Evolutionary conservation across 2,888 invertebrate genomes (phyloP).

Genomic region (Xylophagus ater): DNA sequence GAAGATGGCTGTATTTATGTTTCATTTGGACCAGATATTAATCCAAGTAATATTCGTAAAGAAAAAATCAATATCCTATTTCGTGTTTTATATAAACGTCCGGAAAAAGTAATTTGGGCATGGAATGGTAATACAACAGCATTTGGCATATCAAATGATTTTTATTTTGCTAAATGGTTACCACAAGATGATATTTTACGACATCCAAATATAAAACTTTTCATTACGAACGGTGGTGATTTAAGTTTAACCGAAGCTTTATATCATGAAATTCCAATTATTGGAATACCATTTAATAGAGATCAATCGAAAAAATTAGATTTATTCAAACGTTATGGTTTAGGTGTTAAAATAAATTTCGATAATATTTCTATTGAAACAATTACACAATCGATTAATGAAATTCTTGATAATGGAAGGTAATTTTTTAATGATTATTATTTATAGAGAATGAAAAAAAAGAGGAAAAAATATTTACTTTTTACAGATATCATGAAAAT

Average conservation of each 20-base stretch:
- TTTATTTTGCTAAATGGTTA: slow-evolving; percentile 12
- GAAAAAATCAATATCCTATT: slow-evolving; percentile 10
- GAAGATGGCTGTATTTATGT: slow-evolving; percentile 14
- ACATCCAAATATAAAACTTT: slow-evolving; percentile 16
- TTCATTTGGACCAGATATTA: slow-evolving; percentile 12
- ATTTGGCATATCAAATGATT: slow-evolving; percentile 5
- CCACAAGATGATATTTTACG: slow-evolving; percentile 15
- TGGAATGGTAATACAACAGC: slow-evolving; percentile 15
- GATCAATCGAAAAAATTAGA: slow-evolving; percentile 9
- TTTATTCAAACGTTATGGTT: slow-evolving; percentile 5
- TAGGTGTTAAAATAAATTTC: slow-evolving; percentile 12
- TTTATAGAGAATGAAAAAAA: too few relatives aligned
- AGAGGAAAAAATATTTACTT: too few relatives aligned
- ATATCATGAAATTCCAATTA: slow-evolving; percentile 14
- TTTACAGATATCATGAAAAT: slow-evolving; percentile 8
- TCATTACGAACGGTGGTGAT: slow-evolving; percentile 15
- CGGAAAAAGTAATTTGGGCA: slow-evolving; percentile 15
- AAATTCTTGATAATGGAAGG: slow-evolving; percentile 11
- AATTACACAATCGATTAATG: slow-evolving; percentile 6
- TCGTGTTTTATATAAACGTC: slow-evolving; percentile 9
- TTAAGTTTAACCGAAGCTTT: slow-evolving; percentile 16
- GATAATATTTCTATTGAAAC: slow-evolving; percentile 8
- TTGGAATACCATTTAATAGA: slow-evolving; percentile 15
- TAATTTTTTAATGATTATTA: slow-evolving; percentile 1
- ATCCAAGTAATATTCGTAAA: slow-evolving; percentile 9